A percentile compares a stretch with the other conserved stretches of the same genome.
phyloP scores from a whole-genome alignment of 2,797 vertebrate species.

The Mormyrops attenuatus region DNA sequence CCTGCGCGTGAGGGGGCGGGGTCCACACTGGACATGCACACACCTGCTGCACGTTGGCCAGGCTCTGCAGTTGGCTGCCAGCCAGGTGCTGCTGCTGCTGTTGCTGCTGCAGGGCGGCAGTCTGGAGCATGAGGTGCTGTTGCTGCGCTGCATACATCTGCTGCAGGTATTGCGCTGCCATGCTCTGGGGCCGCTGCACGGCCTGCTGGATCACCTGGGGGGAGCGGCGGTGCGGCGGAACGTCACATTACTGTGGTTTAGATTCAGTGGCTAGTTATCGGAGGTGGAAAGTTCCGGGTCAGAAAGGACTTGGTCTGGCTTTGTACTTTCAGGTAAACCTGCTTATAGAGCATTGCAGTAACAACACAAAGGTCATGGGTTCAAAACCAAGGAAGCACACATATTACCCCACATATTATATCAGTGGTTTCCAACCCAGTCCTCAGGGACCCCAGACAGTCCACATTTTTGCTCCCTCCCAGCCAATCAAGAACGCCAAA shows the following conservation, averaged over 20 bases:
- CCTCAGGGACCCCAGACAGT: neutral
- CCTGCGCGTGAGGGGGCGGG: neutral
- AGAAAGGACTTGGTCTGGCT: neutral
- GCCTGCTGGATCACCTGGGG: constrained; percentile 85
- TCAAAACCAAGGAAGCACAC: no score
- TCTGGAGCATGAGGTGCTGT: constrained; percentile 88
- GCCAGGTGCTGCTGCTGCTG: constrained; percentile 49
- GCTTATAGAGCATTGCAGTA: no score
- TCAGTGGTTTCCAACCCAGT: neutral
- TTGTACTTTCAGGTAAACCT: no score
- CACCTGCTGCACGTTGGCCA: constrained; percentile 80
- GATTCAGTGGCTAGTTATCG: neutral
- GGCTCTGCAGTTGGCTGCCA: constrained; percentile 71
- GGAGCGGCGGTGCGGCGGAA: neutral
- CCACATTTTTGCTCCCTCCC: neutral
- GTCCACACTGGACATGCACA: neutral
- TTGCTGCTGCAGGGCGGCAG: constrained; percentile 85
- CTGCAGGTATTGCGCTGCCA: constrained; percentile 87
- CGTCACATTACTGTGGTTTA: neutral
- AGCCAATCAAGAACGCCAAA: neutral
- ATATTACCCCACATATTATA: no score
- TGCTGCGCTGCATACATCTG: constrained; percentile 93
- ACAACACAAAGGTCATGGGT: no score
- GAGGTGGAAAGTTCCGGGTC: neutral
- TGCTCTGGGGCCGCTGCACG: constrained; percentile 81